Evolutionary conservation across 2,797 vertebrate species (phyloP).

Genomic region (Diglossa cyanea): DNA sequence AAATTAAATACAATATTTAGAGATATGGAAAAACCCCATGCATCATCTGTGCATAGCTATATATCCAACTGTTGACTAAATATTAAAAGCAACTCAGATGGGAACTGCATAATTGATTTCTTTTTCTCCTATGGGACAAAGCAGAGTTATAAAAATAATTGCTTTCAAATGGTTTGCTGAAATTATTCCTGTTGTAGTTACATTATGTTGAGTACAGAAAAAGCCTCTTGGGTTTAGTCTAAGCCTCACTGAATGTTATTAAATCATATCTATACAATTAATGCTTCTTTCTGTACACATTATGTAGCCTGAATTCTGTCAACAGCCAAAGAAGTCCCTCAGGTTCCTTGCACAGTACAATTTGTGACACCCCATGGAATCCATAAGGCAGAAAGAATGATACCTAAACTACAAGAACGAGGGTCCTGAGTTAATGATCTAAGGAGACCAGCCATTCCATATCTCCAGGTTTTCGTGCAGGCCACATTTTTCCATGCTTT

Average conservation of each 20-base stretch:
- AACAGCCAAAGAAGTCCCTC: not conserved
- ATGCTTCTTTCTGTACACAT: not conserved
- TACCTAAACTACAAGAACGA: not conserved
- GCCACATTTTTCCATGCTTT: not conserved
- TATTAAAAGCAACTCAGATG: not conserved
- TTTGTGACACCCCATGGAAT: not conserved
- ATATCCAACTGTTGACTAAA: not conserved
- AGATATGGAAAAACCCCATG: not conserved
- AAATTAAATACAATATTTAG: not conserved
- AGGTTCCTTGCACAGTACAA: accelerated
- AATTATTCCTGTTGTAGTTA: not conserved
- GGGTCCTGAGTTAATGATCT: not conserved
- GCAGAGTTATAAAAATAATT: not conserved
- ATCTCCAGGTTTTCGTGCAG: not conserved
- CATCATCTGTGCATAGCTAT: not conserved
- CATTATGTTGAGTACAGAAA: not conserved
- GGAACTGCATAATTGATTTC: not conserved
- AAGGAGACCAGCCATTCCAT: not conserved
- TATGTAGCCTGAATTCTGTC: not conserved
- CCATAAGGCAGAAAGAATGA: not conserved
- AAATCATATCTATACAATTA: not conserved
- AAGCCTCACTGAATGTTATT: not conserved
- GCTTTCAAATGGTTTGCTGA: not conserved
- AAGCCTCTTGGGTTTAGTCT: not conserved
- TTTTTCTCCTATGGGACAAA: not conserved